Base-by-base conservation (phyloP, 2,113 vertebrate genomes). In the Bombycilla garrulus region DNA sequence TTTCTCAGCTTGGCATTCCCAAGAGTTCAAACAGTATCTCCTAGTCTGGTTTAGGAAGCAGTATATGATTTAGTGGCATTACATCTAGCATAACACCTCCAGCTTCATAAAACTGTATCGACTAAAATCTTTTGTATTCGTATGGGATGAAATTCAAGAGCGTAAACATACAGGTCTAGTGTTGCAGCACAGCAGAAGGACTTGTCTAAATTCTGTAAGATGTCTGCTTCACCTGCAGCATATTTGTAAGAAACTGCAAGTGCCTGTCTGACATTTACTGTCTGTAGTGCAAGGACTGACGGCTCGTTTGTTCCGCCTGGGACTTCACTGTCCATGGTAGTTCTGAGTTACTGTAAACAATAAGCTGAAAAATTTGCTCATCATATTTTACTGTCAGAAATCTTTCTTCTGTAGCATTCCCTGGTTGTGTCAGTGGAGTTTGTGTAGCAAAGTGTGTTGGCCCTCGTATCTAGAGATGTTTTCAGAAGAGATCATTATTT, bases 401-500 rank as follows among this genome's bases (percentile, higher is more conserved):
- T 19, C 62, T 91, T 84, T 79, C 40, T 81, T 62, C 56, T 85
- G 17, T n/a, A 56, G 73, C 77, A 47, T 88, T 36, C 86, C 36
- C 48, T 72, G 51, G 61, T 57, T 84, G 25, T 93, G 21, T 56
- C 94, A 78, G 35, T 19, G 20, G 69, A 35, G 18, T 82, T 48
- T 33, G 35, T 67, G 23, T 45, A 21, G 40, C 47, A 71, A 84
- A 44, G 21, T 16, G 76, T 89, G 62, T 33, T 86, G 18, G 13
- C 58, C 38, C 48, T 87, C 1, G 0, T 78, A n/a, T 50, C 50
- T 25, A 45, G 38, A 54, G 53, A 57, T 2, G 69, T 51, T 95
- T 95, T 81, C 26, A 73, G 85, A 79, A 86, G 66, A 86, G 50
- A 92, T 86, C n/a, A 81, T 95, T 94, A 88, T 96, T 82, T 93